phyloP scores from a whole-genome alignment of 2,797 vertebrate species.

The Acropternis orthonyx region DNA sequence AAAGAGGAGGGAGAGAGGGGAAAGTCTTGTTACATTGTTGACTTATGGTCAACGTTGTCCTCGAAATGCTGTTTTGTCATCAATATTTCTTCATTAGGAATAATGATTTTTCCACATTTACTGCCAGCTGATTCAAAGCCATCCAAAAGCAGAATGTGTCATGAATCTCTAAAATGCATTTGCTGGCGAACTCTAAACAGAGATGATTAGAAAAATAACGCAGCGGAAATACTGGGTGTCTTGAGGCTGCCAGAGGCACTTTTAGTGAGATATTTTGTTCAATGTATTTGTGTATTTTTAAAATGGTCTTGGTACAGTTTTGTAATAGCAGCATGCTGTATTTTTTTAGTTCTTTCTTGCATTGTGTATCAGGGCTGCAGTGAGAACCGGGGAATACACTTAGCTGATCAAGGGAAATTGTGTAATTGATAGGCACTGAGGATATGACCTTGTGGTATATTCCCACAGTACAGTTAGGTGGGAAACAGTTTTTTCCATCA shows the following conservation, averaged over 20 bases:
- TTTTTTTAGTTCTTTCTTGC: slow-evolving; percentile 10
- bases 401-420: slow-evolving; percentile 62
- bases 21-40: slow-evolving; percentile 40
- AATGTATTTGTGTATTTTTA: slow-evolving; percentile 51
- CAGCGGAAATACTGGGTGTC: slow-evolving; percentile 45
- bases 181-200: slow-evolving; percentile 40
- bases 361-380: background rate
- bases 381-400: background rate
- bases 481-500: slow-evolving; percentile 11
- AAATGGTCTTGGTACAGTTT: background rate
- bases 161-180: slow-evolving; percentile 67
- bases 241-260: slow-evolving; percentile 58
- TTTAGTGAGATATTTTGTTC: slow-evolving; percentile 43
- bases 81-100: slow-evolving; percentile 74
- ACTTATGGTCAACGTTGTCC: slow-evolving; percentile 59
- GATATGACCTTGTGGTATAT: slow-evolving; percentile 57
- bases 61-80: slow-evolving; percentile 73
- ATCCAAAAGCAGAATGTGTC: slow-evolving; percentile 64
- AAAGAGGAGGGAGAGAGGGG: background rate
- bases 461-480: slow-evolving; percentile 22
- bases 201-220: slow-evolving; percentile 54
- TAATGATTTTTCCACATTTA: slow-evolving; percentile 74
- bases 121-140: slow-evolving; percentile 69
- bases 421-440: slow-evolving; percentile 59
- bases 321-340: background rate